Conservation (phyloP, 1,140 invertebrate species). For the Hylyphantes graminicola region DNA sequence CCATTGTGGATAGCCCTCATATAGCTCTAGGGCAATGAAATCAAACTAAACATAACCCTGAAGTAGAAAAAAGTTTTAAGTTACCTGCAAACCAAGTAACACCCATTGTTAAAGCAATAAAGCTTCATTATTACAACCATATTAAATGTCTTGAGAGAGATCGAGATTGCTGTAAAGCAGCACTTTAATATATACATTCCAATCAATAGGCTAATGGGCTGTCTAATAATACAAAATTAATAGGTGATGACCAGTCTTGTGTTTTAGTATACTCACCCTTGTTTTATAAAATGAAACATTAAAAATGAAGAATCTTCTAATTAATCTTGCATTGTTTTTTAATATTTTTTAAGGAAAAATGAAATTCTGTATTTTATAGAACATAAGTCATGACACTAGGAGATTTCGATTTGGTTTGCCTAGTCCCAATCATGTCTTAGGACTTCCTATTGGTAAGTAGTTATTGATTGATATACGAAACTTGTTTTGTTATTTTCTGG, state of each 20-base stretch:
- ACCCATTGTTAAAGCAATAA: no score
- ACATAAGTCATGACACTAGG: slow-evolving; percentile 92
- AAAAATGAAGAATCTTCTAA: no score
- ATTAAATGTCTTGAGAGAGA: no score
- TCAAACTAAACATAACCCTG: no score
- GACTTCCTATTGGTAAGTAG: slow-evolving; percentile 84
- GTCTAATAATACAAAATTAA: background rate
- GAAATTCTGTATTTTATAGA: slow-evolving; percentile 66
- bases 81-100: no score
- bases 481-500: background rate
- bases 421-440: slow-evolving; percentile 86
- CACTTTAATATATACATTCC: no score
- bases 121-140: no score
- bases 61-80: no score
- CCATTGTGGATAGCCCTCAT: no score
- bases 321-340: background rate
- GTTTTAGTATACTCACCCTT: background rate
- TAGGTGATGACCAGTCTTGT: background rate
- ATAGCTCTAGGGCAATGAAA: no score
- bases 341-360: slow-evolving; percentile 2
- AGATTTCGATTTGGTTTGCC: slow-evolving; percentile 92
- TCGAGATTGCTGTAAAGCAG: no score
- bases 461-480: background rate
- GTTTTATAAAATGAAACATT: background rate
- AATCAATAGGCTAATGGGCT: background rate